Evolutionary conservation across 2,888 invertebrate species (phyloP).

Genomic region (Meta bourneti): DNA sequence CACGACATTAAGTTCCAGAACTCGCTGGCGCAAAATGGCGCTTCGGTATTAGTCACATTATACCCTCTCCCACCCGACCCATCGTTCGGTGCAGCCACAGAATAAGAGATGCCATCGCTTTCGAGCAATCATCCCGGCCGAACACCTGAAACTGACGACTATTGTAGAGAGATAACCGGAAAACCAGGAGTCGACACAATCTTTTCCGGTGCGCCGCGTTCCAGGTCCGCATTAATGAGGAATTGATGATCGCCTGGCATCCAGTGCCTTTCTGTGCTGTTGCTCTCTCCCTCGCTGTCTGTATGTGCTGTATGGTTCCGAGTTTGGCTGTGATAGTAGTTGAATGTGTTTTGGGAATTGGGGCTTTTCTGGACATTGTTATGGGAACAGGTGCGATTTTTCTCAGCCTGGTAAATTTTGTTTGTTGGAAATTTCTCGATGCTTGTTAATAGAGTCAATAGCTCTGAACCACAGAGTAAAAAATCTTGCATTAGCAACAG

Average conservation of each 20-base stretch:
- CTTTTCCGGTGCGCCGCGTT: slow-evolving; percentile 53
- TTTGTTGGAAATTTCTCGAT: background rate
- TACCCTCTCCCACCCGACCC: background rate
- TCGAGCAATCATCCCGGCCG: slow-evolving; percentile 14
- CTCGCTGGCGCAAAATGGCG: background rate
- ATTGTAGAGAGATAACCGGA: slow-evolving; percentile 60
- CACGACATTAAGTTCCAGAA: too few species aligned
- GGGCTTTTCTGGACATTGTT: background rate
- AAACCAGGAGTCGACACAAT: slow-evolving; percentile 63
- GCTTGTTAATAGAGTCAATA: too few species aligned
- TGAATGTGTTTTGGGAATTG: background rate
- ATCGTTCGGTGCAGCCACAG: too few species aligned
- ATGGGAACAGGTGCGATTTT: background rate
- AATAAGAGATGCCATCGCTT: slow-evolving; percentile 21
- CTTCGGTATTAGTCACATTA: background rate
- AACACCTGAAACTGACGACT: slow-evolving; percentile 24
- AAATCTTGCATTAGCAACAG: too few species aligned
- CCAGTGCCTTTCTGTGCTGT: background rate
- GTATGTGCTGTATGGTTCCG: background rate
- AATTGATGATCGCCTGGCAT: slow-evolving; percentile 53
- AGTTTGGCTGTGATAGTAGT: background rate
- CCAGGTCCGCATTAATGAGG: slow-evolving; percentile 61
- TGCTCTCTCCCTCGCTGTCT: background rate
- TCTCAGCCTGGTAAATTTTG: background rate
- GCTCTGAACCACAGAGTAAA: too few species aligned